phyloP scores from a whole-genome alignment of 2,888 invertebrate species.

The Clusia tigrina region DNA sequence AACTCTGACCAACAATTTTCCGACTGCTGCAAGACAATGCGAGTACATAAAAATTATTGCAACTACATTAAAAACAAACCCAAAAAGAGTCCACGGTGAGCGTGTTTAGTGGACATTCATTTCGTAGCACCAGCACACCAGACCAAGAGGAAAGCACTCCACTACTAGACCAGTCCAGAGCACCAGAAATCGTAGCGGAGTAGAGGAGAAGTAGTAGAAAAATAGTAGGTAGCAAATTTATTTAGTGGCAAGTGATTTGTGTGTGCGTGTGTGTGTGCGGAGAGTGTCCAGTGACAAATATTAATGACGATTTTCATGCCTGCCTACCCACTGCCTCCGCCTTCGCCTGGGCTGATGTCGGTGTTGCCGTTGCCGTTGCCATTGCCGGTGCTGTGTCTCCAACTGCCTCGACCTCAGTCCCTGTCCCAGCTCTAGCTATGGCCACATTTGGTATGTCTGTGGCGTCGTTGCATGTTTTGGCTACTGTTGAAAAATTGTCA shows the following conservation, averaged over 20 bases:
- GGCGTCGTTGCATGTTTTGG: slow-evolving; percentile 17
- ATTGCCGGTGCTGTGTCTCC: slow-evolving; percentile 18
- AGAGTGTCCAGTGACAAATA: slow-evolving; percentile 59
- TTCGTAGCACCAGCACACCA: slow-evolving; percentile 22
- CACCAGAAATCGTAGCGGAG: slow-evolving; percentile 23
- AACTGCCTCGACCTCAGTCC: slow-evolving; percentile 26
- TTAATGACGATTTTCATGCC: slow-evolving; percentile 60
- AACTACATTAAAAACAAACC: slow-evolving; percentile 21
- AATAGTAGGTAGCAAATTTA: slow-evolving; percentile 39
- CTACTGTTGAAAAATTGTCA: not conserved
- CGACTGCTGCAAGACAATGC: slow-evolving; percentile 37
- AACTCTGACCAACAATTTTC: no score
- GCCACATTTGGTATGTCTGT: not conserved
- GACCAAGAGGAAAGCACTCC: slow-evolving; percentile 14
- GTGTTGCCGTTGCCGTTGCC: no score
- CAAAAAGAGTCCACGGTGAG: no score
- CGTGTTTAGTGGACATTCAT: slow-evolving; percentile 51
- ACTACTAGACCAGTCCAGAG: not conserved
- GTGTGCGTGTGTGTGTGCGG: no score
- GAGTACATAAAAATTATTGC: slow-evolving; percentile 46
- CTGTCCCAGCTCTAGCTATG: no score
- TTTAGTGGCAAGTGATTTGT: slow-evolving; percentile 41
- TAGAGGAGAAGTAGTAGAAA: not conserved
- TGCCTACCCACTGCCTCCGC: slow-evolving; percentile 39
- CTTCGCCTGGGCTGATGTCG: no score